Evolutionary conservation across 2,113 vertebrate genomes (phyloP), one percentile per base, ranked within the genome.

Genomic region (Meriones unguiculatus): DNA sequence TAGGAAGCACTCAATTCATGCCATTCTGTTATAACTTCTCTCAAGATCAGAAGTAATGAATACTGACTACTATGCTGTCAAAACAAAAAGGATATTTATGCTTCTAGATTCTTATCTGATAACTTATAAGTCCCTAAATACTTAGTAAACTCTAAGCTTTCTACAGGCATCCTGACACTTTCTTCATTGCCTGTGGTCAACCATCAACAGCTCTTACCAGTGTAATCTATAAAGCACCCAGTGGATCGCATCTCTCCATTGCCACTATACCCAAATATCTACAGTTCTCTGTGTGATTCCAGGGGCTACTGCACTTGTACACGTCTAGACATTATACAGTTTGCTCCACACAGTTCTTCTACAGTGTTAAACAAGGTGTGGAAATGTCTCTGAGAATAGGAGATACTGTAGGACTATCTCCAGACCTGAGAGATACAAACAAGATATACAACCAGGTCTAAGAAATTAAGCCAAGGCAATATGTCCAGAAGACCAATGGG

Each of bases 51-150:
- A 95, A 96, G 89, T 87, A 73, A 81, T 73, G 64, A 77, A 11
- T 28, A 92, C 85, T 67, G 35, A 54, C 13, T 81, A 82, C 76
- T 62, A 35, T 7, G 54, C 87, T 35, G 11, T 90, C 62, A 28
- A 93, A 77, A 35, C 64, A 25, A 86, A 80, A 95, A 91, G 35
- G 38, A 30, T 18, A 91, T 86, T 93, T 91, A 38, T 88, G 30
- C 57, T 81, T 75, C 76, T 95, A 13, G 77, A 76, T 81, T 89
- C 5, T 30, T 62, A 94, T 54, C 22, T 50, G 46, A 80, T 62
- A 75, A 69, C 59, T 57, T 35, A 22, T 25, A 57, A 11, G 15
- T 54, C 32, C 89, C 70, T 85, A 82, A 41, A 17, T 57, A 73
- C 17, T 86, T n/a, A n/a, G 22, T 41, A 41, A 65, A 24, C 69